Conservation (phyloP, 2,888 invertebrate species). For the Cremastobaeus sp. region DNA sequence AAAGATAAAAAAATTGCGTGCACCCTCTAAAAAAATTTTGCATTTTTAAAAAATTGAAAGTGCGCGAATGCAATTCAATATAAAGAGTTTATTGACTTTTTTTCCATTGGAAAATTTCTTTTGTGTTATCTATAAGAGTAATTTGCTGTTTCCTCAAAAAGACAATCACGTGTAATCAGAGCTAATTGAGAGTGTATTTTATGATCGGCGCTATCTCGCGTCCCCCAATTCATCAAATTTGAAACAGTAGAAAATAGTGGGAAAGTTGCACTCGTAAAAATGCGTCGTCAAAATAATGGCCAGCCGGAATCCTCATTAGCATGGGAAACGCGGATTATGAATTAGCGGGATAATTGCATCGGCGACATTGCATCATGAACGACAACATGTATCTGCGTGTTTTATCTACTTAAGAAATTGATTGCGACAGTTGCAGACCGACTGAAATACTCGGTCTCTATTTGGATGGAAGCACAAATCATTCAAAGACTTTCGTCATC, state of each 20-base stretch:
- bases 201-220: conserved; percentile 27
- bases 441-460: conserved; percentile 38
- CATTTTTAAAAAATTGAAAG: no score
- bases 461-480: conserved; percentile 19
- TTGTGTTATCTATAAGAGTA: no score
- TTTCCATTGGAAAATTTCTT: no score
- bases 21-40: no score
- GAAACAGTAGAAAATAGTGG: conserved; percentile 34
- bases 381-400: conserved; percentile 12
- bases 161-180: conserved; percentile 38
- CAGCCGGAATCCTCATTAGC: conserved; percentile 29
- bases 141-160: no score
- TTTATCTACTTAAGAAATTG: conserved; percentile 28
- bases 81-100: no score
- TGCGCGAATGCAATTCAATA: no score
- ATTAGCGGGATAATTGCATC: conserved; percentile 22
- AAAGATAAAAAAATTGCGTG: no score
- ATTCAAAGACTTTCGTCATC: conserved; percentile 20
- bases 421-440: conserved; percentile 19
- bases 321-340: conserved; percentile 32
- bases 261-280: conserved; percentile 29
- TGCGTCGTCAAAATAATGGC: conserved; percentile 13
- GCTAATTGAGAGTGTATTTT: conserved; percentile 38
- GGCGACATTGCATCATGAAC: conserved; percentile 45
- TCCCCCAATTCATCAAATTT: conserved; percentile 32